Percentiles rank a stretch among this genome's conserved stretches.
phyloP scores from a whole-genome alignment of 1,140 invertebrate genomes.

The Panonychus citri region DNA sequence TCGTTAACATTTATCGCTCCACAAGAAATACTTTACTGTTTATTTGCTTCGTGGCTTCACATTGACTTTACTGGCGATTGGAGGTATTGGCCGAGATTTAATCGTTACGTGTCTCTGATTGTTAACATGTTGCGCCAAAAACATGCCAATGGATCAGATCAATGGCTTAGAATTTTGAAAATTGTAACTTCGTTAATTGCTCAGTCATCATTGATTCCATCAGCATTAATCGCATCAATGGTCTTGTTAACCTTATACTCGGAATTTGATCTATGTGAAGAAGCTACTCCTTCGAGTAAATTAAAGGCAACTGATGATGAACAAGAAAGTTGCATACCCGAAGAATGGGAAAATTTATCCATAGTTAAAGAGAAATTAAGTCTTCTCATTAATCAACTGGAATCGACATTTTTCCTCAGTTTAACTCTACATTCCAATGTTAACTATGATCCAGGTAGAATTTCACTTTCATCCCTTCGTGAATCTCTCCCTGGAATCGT shows the following conservation, averaged over 20 bases:
- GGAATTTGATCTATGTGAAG: neutral
- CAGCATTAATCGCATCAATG: neutral
- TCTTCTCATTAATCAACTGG: slow-evolving; percentile 57
- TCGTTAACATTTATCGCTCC: neutral
- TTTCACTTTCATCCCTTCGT: slow-evolving; percentile 47
- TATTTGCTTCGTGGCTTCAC: neutral
- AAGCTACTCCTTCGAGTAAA: neutral
- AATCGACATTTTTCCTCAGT: slow-evolving; percentile 56
- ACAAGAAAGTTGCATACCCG: slow-evolving; percentile 2
- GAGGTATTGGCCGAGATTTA: neutral
- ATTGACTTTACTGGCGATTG: neutral
- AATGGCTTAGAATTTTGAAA: neutral
- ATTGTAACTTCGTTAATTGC: neutral
- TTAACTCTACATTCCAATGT: slow-evolving; percentile 19
- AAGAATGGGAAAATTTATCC: slow-evolving; percentile 54
- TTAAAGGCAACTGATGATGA: neutral
- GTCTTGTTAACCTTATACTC: neutral
- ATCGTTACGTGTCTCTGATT: neutral
- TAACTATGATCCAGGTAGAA: slow-evolving; percentile 25
- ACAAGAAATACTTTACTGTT: neutral
- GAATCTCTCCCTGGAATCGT: slow-evolving; percentile 49
- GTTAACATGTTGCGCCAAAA: neutral
- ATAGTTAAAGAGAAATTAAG: slow-evolving; percentile 64
- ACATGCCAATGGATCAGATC: neutral
- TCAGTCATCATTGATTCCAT: neutral